Percentiles rank a stretch among this genome's conserved stretches.
Evolutionary conservation across 2,113 vertebrate genomes (phyloP).

Genomic region (Oncorhynchus mykiss): DNA sequence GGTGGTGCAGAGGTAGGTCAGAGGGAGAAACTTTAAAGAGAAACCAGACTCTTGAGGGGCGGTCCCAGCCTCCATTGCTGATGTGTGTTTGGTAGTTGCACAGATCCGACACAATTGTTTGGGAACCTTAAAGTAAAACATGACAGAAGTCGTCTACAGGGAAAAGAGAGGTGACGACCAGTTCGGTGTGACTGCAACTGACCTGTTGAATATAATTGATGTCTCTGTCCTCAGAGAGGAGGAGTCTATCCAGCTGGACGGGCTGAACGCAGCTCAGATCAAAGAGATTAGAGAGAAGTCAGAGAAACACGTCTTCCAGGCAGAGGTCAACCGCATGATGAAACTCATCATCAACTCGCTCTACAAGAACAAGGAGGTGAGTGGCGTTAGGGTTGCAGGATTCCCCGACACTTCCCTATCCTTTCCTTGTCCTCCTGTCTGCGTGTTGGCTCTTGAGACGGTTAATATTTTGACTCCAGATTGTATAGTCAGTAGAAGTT

Average conservation of each 20-base stretch:
- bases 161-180: neutral
- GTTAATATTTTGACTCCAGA: neutral
- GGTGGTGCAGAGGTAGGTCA: slow-evolving; percentile 86
- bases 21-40: neutral
- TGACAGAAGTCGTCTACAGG: neutral
- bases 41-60: neutral
- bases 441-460: too few species aligned
- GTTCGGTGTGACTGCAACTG: too few species aligned
- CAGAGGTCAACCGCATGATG: slow-evolving; percentile 99
- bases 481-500: neutral
- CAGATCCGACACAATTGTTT: neutral
- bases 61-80: neutral
- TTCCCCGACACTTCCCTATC: too few species aligned
- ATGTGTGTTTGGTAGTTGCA: neutral
- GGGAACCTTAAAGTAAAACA: neutral
- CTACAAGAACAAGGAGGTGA: slow-evolving; percentile 99
- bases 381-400: slow-evolving; percentile 8
- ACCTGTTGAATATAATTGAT: neutral
- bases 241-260: slow-evolving; percentile 95
- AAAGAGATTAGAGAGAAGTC: slow-evolving; percentile 97
- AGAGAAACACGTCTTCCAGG: slow-evolving; percentile 95
- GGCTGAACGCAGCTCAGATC: slow-evolving; percentile 94
- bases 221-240: slow-evolving; percentile 81
- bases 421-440: too few species aligned
- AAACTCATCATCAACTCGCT: slow-evolving; percentile 98